Conservation (phyloP, 1,140 invertebrate species). For the Bradynema listronoti region DNA sequence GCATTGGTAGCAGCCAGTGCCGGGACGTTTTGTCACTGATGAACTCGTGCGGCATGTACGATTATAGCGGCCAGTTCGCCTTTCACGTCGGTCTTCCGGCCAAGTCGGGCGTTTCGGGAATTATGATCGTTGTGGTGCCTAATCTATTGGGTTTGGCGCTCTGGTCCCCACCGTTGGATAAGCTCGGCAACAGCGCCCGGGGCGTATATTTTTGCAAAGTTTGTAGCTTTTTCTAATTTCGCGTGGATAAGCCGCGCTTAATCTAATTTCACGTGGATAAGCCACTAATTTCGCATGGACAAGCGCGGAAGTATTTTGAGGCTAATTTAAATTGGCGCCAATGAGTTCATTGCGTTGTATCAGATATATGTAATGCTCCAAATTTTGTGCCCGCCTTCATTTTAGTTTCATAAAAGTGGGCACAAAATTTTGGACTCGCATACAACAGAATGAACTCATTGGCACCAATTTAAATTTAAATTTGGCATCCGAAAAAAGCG, state of each 20-base stretch:
- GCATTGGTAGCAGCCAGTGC: constrained; percentile 61
- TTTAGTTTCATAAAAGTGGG: background rate
- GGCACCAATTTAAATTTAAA: background rate
- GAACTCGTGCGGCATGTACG: constrained; percentile 91
- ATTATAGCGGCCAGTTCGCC: constrained; percentile 95
- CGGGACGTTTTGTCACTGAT: constrained; percentile 69
- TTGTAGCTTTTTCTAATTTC: constrained; percentile 1
- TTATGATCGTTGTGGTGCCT: constrained; percentile 84
- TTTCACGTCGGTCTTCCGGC: constrained; percentile 93
- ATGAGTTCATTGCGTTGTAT: background rate
- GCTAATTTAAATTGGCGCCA: constrained; percentile 64
- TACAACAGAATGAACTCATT: background rate
- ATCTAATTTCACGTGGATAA: background rate
- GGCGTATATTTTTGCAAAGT: constrained; percentile 61
- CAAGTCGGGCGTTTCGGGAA: constrained; percentile 90
- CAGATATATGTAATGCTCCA: background rate
- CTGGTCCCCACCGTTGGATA: constrained; percentile 86
- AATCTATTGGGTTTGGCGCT: constrained; percentile 91
- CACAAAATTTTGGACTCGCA: background rate
- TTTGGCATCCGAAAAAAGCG: too few relatives aligned
- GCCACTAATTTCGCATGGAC: background rate
- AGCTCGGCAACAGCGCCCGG: constrained; percentile 77
- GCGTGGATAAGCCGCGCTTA: background rate
- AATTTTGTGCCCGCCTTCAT: background rate
- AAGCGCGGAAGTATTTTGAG: constrained; percentile 61